Conservation (phyloP, 2,797 vertebrate genomes). For the Acridotheres tristis region DNA sequence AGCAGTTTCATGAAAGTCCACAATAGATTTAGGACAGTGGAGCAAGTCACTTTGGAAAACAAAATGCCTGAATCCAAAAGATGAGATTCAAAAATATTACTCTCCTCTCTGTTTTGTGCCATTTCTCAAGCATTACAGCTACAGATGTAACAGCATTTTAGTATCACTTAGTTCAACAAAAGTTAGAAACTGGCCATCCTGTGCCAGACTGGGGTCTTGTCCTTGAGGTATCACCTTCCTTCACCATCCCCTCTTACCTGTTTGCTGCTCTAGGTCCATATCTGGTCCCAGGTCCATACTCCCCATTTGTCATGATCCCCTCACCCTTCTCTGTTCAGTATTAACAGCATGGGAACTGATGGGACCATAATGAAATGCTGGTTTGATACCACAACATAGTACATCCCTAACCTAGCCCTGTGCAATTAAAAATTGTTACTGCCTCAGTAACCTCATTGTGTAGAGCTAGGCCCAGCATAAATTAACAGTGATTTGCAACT, state of each 20-base stretch:
- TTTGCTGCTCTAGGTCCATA: not conserved
- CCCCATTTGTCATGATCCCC: not conserved
- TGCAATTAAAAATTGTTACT: conserved; percentile 17
- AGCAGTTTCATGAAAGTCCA: not conserved
- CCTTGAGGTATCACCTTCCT: not conserved
- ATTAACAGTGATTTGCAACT: not conserved
- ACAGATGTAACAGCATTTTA: not conserved
- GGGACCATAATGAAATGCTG: not conserved
- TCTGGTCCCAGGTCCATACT: not conserved
- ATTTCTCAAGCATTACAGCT: not conserved
- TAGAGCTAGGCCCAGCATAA: not conserved
- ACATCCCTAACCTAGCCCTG: not conserved
- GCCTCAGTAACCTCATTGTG: not conserved
- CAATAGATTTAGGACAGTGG: not conserved
- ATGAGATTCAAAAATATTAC: not conserved
- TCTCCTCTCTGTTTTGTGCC: not conserved
- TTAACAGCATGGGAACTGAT: not conserved
- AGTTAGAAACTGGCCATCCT: not conserved
- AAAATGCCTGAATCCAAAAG: not conserved
- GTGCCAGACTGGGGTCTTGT: not conserved
- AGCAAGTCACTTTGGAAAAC: not conserved
- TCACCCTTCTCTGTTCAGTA: not conserved
- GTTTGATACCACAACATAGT: not conserved
- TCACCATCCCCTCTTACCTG: too few relatives aligned
- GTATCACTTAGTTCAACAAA: not conserved